Evolutionary conservation across 1,140 invertebrate genomes (phyloP).

Genomic region (Papilio dardanus): DNA sequence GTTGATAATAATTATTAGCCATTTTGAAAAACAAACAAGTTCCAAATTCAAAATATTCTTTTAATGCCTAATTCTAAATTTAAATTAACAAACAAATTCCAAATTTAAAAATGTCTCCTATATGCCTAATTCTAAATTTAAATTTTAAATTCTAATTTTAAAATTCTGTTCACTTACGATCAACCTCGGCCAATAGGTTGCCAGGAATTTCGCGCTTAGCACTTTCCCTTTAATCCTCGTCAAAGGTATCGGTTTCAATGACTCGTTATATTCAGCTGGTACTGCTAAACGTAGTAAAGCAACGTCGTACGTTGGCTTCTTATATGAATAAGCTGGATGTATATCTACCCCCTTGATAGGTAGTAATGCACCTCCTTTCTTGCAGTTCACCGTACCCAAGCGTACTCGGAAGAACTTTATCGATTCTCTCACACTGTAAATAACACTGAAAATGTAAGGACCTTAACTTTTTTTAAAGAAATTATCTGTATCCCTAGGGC

Average conservation of each 20-base stretch:
- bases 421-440: conserved; percentile 63
- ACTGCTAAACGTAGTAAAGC: conserved; percentile 53
- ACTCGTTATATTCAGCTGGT: conserved; percentile 41
- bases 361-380: conserved; percentile 61
- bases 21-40: too few relatives aligned
- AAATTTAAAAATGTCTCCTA: too few relatives aligned
- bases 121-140: too few relatives aligned
- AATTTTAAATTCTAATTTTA: not conserved
- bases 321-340: conserved; percentile 58
- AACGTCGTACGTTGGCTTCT: conserved; percentile 59
- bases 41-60: too few relatives aligned
- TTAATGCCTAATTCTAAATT: too few relatives aligned
- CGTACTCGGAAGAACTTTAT: conserved; percentile 63
- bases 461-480: not conserved
- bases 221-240: conserved; percentile 50
- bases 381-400: conserved; percentile 67
- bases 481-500: conserved; percentile 8
- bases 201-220: conserved; percentile 58
- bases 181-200: conserved; percentile 69
- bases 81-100: too few relatives aligned
- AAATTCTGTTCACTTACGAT: conserved; percentile 61
- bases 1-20: too few relatives aligned
- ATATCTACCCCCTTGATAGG: conserved; percentile 61
- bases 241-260: conserved; percentile 56
- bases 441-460: conserved; percentile 18